Percentiles rank a stretch among this genome's conserved stretches.
Evolutionary conservation across 2,888 invertebrate genomes (phyloP).

Genomic region (Ramazzottius varieornatus): DNA sequence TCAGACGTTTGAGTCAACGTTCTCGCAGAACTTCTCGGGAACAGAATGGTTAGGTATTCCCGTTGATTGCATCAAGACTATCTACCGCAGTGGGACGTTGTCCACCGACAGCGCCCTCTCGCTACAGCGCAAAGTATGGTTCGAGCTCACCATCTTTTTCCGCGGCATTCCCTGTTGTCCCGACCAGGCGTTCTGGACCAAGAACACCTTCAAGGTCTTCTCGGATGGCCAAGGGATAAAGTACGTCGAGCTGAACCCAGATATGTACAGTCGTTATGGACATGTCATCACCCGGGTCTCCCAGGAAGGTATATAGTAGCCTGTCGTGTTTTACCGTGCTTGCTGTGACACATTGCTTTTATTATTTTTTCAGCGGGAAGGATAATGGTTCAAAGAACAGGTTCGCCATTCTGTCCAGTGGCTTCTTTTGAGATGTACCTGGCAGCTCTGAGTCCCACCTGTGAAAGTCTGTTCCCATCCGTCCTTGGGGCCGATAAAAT

Average conservation of each 20-base stretch:
- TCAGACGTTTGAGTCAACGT: too few relatives aligned
- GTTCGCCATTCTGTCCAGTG: background rate
- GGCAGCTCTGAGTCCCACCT: background rate
- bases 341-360: too few relatives aligned
- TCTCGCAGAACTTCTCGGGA: too few relatives aligned
- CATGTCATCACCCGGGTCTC: background rate
- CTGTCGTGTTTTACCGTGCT: too few relatives aligned
- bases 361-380: background rate
- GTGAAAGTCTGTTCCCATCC: background rate
- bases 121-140: background rate
- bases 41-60: background rate
- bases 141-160: conserved; percentile 2
- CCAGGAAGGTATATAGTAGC: background rate
- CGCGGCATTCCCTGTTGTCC: background rate
- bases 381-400: background rate
- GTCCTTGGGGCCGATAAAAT: background rate
- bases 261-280: background rate
- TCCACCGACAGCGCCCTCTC: background rate
- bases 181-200: background rate
- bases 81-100: background rate
- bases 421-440: background rate
- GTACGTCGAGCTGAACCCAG: background rate
- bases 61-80: background rate
- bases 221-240: background rate
- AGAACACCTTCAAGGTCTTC: background rate